phyloP scores from a whole-genome alignment of 2,797 vertebrate genomes.

The Bradypodion pumilum region DNA sequence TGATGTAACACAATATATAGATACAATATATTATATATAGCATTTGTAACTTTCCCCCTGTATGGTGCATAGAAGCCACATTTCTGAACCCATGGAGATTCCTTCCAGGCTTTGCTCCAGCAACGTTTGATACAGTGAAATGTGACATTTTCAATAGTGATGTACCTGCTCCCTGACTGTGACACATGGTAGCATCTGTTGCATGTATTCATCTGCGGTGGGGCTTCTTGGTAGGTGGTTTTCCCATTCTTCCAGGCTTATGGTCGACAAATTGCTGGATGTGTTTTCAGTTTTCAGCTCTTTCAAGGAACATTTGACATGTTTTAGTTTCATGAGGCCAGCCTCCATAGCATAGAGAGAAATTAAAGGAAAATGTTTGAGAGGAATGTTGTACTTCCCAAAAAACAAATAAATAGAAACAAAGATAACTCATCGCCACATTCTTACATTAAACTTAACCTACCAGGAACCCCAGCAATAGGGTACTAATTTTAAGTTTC shows the following conservation, averaged over 20 bases:
- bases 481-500: slow-evolving; percentile 26
- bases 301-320: background rate
- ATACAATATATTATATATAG: background rate
- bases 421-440: background rate
- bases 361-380: slow-evolving; percentile 28
- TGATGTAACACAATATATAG: background rate
- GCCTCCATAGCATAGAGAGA: background rate
- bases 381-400: slow-evolving; percentile 11
- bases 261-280: background rate
- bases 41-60: too few species aligned
- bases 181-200: background rate
- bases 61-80: background rate
- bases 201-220: background rate
- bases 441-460: slow-evolving; percentile 18
- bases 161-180: background rate
- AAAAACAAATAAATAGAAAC: background rate
- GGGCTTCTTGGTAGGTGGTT: too few species aligned
- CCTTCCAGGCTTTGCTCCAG: too few species aligned
- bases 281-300: background rate
- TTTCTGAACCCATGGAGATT: background rate
- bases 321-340: background rate
- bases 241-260: too few species aligned
- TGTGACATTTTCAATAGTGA: background rate
- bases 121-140: background rate
- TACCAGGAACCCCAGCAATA: slow-evolving; percentile 36